Evolutionary conservation across 2,113 vertebrate species (phyloP), one percentile per base, ranked within the genome.

Genomic region (Equus quagga): DNA sequence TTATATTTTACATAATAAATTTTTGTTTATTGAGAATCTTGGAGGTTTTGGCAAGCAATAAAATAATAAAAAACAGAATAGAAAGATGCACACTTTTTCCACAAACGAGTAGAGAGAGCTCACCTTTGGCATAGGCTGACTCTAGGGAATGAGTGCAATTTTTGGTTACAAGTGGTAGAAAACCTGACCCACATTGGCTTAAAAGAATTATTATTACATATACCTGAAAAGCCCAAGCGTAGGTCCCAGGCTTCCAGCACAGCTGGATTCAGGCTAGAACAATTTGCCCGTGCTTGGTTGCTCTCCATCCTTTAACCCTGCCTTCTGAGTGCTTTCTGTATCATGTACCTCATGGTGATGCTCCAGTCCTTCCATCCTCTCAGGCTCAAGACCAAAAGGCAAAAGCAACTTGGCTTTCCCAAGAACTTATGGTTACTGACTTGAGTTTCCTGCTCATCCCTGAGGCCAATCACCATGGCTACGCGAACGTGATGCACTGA

Each of bases 11-110:
- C n/a, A 58, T 65, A 67, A 24, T 56, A 85, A 82, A 41, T 51
- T 84, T 65, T 90, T 76, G 5, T 85, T 94, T 89, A 86, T 86
- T 33, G 60, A 69, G 75, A 83, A 70, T 88, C 56, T 64, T 92
- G 21, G 19, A 70, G n/a, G 15, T 76, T 97, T 64, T 94, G n/a
- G 23, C 21, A 83, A 97, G 24, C 51, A 94, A 51, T 89, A 78
- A 64, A 95, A 62, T 67, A 67, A 36, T n/a, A 26, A 95, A 91
- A 56, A 92, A n/a, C 7, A 41, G 60, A 18, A 18, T 64, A 41
- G 44, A 54, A 87, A 83, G 56, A 49, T 41, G 14, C 4, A 78
- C 11, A 33, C 24, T 80, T 62, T 91, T 24, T 81, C 31, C 4
- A 28, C 33, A 72, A 87, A 65, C 67, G 12, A 89, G 31, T 54